phyloP scores from a whole-genome alignment of 2,113 vertebrate genomes.

The Raja brachyura region DNA sequence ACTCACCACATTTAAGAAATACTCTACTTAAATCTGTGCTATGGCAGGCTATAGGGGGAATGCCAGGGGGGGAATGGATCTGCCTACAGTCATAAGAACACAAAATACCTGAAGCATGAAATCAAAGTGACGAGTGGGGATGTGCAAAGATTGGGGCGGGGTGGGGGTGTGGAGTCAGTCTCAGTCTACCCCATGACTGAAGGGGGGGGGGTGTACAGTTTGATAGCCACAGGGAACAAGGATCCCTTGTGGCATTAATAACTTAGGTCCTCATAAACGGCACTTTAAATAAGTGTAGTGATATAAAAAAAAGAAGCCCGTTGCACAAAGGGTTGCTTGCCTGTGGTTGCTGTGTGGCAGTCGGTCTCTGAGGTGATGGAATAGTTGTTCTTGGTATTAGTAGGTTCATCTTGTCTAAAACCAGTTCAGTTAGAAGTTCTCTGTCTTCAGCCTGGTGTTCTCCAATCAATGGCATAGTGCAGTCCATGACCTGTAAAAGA shows the following conservation, averaged over 20 bases:
- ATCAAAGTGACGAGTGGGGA: no score
- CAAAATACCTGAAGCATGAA: no score
- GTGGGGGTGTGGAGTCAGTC: no score
- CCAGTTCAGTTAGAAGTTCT: constrained; percentile 84
- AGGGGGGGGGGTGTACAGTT: no score
- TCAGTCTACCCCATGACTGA: no score
- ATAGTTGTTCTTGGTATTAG: constrained; percentile 66
- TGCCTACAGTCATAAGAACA: no score
- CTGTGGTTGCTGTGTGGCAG: constrained; percentile 83
- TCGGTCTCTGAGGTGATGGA: constrained; percentile 76
- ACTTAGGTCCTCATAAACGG: not conserved
- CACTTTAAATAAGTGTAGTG: not conserved
- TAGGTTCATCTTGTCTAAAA: constrained; percentile 85
- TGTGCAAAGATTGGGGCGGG: no score
- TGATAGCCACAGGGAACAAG: no score
- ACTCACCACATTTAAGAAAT: no score
- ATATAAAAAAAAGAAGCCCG: not conserved
- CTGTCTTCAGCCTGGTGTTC: constrained; percentile 90
- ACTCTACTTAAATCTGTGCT: no score
- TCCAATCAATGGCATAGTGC: constrained; percentile 89
- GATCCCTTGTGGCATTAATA: not conserved
- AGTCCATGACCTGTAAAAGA: constrained; percentile 78
- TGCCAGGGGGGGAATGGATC: no score
- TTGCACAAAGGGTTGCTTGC: constrained; percentile 53
- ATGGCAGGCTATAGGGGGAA: no score